phyloP scores from a whole-genome alignment of 2,113 vertebrate species.

The Amphiprion ocellaris region DNA sequence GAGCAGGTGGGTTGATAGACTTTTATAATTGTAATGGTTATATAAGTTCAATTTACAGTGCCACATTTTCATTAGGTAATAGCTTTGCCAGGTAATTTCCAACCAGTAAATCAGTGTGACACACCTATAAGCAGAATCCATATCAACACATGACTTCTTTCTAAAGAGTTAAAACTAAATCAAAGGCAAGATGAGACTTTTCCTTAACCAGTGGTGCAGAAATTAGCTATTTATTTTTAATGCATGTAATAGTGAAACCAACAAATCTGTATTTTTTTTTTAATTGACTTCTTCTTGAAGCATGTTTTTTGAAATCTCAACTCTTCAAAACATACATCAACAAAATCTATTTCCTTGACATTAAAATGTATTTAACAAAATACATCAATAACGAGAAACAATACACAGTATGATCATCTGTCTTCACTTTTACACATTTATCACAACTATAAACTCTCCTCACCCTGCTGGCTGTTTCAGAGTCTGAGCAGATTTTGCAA shows the following conservation, averaged over 20 bases:
- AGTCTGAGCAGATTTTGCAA: neutral
- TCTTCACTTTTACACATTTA: conserved; percentile 24
- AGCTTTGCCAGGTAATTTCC: neutral
- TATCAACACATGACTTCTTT: neutral
- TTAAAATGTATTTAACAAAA: conserved; percentile 33
- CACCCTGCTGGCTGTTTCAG: neutral
- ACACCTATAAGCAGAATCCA: neutral
- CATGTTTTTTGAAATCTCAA: neutral
- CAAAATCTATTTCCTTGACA: conserved; percentile 19
- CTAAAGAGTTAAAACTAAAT: neutral
- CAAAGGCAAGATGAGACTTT: neutral
- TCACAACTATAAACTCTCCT: neutral
- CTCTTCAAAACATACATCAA: conserved; percentile 21
- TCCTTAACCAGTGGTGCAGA: accelerated
- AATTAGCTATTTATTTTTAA: conserved; percentile 22
- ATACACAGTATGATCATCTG: conserved; percentile 5
- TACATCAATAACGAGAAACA: conserved; percentile 12
- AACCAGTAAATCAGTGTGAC: neutral
- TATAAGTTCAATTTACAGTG: neutral
- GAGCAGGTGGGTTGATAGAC: too few relatives aligned
- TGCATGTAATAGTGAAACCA: neutral
- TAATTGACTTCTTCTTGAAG: neutral
- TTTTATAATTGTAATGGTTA: neutral
- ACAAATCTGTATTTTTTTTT: conserved; percentile 12
- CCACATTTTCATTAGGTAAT: neutral